Base-by-base conservation (phyloP, 2,797 vertebrate genomes). In the Sebastes trivittatus region DNA sequence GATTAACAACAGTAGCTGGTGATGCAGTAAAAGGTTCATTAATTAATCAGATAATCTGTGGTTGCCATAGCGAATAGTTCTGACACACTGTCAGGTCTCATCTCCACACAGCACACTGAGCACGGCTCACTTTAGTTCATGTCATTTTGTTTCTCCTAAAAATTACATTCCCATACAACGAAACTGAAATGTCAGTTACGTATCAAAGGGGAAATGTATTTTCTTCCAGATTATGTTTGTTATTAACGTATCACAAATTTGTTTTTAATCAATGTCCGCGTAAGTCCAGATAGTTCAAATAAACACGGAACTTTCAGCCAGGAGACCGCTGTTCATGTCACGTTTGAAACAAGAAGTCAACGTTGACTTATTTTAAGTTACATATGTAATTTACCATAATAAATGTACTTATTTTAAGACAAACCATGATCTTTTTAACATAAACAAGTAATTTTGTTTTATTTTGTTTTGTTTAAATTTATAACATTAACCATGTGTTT, bases 1-100 rank as follows among this genome's bases (percentile, higher is more conserved):
- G 87, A 91, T 93, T 90, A 90, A 84, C 88, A 92, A 73, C 86
- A 78, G 79, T 32, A 59, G 68, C 78, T 81, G 72, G 73, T 85
- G 87, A 84, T 60, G 75, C 92, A 88, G 90, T 93, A 92, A 93
- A 94, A 94, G 86, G 84, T 89, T 95, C 92, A 95, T 96, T 90
- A 95, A 95, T 95, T 94, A 95, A 95, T 94, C 79, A 95, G 86
- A 89, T 87, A 68, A 89, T 93, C 91, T 93, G 93, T 64, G 91
- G 94, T 93, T 93, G 81, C 87, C 76, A 87, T 84, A 66, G 78
- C 16, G 75, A 92, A 69, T 18, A 56, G 83, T 91, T 91, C 86
- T 93, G 93, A 94, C 92, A 87, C 42, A 54, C 78, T 88, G 91
- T 91, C 91, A 69, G 82, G 55, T 92, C 88, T 82, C 62, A 77